Evolutionary conservation across 2,888 invertebrate genomes (phyloP).

Genomic region (Apodemia mormo): DNA sequence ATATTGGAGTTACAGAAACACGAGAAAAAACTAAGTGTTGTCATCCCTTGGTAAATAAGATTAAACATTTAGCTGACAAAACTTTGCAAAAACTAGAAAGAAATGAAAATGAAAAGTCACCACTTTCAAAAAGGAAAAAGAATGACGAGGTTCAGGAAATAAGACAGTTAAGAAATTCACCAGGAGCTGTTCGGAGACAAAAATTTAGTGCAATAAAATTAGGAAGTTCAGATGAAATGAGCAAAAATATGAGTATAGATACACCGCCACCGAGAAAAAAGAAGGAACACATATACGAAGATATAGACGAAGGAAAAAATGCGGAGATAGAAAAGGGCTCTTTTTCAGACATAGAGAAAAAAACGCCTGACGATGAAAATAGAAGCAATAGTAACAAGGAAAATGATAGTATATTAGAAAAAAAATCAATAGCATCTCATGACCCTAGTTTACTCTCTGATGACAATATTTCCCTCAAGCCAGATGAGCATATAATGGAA

Average conservation of each 20-base stretch:
- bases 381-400: slow-evolving; percentile 61
- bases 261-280: slow-evolving; percentile 74
- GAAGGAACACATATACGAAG: slow-evolving; percentile 84
- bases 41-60: slow-evolving; percentile 84
- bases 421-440: slow-evolving; percentile 70
- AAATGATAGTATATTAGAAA: slow-evolving; percentile 71
- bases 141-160: slow-evolving; percentile 82
- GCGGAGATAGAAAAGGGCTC: slow-evolving; percentile 64
- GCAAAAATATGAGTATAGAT: slow-evolving; percentile 68
- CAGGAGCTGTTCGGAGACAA: slow-evolving; percentile 80
- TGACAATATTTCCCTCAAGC: slow-evolving; percentile 55
- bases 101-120: slow-evolving; percentile 67
- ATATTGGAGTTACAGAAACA: slow-evolving; percentile 68
- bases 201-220: slow-evolving; percentile 76
- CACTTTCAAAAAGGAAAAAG: slow-evolving; percentile 67
- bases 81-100: slow-evolving; percentile 78
- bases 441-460: slow-evolving; percentile 74
- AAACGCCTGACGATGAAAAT: slow-evolving; percentile 53
- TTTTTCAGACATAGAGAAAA: slow-evolving; percentile 64
- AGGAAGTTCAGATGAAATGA: slow-evolving; percentile 77
- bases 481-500: slow-evolving; percentile 71
- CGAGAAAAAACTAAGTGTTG: slow-evolving; percentile 80
- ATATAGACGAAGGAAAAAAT: slow-evolving; percentile 76
- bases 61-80: slow-evolving; percentile 84
- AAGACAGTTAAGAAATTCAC: slow-evolving; percentile 82